Conservation (phyloP, 2,888 invertebrate species). For the Drosophila basisetae region DNA sequence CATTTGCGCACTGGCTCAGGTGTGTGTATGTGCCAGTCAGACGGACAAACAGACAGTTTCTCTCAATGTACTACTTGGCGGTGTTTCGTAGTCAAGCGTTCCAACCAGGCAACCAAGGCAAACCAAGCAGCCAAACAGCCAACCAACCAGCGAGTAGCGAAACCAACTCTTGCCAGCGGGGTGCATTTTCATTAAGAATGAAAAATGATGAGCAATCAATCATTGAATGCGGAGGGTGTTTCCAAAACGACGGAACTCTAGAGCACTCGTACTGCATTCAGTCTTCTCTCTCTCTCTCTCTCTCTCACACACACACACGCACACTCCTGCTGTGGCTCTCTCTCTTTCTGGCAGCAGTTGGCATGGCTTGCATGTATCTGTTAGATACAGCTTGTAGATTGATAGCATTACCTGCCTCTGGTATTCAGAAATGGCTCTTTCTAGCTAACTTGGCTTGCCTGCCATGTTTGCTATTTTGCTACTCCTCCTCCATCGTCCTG, state of each 20-base stretch:
- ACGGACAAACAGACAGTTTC: slow-evolving; percentile 36
- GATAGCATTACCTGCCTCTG: slow-evolving; percentile 82
- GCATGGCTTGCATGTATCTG: slow-evolving; percentile 50
- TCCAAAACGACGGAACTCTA: slow-evolving; percentile 58
- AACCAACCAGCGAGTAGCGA: slow-evolving; percentile 55
- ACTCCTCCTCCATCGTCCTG: slow-evolving; percentile 2
- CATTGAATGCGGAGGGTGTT: slow-evolving; percentile 85
- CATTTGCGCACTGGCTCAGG: slow-evolving; percentile 42
- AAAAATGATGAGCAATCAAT: slow-evolving; percentile 86
- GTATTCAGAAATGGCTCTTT: slow-evolving; percentile 69
- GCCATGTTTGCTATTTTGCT: slow-evolving; percentile 38
- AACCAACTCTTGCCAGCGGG: slow-evolving; percentile 84
- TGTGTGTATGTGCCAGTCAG: slow-evolving; percentile 57
- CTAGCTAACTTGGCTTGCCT: slow-evolving; percentile 40
- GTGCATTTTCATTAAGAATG: slow-evolving; percentile 86
- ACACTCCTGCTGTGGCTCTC: slow-evolving; percentile 26
- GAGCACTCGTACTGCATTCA: slow-evolving; percentile 19
- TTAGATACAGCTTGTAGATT: slow-evolving; percentile 78
- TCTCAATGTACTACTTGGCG: slow-evolving; percentile 25
- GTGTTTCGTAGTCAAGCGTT: slow-evolving; percentile 1
- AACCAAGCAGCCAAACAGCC: slow-evolving; percentile 39
- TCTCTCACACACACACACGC: neutral
- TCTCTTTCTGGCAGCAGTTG: slow-evolving; percentile 31
- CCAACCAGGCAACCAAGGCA: neutral
- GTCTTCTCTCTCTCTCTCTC: neutral